Base-by-base conservation (phyloP, 1,140 invertebrate species). In the Hermatobates lingyangjiaoensis region DNA sequence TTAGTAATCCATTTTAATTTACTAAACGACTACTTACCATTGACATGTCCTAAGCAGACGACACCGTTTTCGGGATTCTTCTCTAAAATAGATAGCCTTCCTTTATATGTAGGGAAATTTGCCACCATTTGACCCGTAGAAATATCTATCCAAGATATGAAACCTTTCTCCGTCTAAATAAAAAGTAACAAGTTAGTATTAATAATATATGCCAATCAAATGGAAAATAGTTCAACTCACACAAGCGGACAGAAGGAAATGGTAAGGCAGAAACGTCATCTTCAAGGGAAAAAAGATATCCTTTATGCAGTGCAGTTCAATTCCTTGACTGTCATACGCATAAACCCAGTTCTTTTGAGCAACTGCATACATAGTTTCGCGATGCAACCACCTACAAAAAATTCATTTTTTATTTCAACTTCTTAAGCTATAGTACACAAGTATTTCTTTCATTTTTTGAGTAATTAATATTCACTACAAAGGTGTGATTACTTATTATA, bases 271-370 rank as follows among this genome's bases (percentile, higher is more conserved):
- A 70, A 96, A 99, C 65, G 97, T 89, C 66, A 98, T 68, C 44
- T 77, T 71, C 12, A 83, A 72, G 3, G 90, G 79, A 57, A 76
- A 74, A 61, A 87, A 73, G 64, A 99, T 68, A 57, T 69, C 71
- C 67, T 98, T 98, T 0, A 99, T 63, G 67, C 94, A 98, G 66
- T 99, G 95, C 30, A 99, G 60, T 66, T 99, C 95, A 47, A 87
- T 86, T 40, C 96, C 96, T 63, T 88, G 81, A 62, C 93, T 93
- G 63, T 99, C 95, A 66, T 99, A 99, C 55, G 98, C 83, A 60
- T 95, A 87, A 0, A 92, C 79, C 88, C 92, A 98, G 50, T 90
- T 76, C 63, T 94, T 95, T 66, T 99, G 96, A 0, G 94, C 94
- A 1, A 84, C 87, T 10, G 95, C 96, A 71, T 90, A 89, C 88